These are phyloP conservation scores for Ianthella basta DNA, from an alignment of 37 sponge, comb jelly and placozoan species.

Conservation along the genomic window DNA sequence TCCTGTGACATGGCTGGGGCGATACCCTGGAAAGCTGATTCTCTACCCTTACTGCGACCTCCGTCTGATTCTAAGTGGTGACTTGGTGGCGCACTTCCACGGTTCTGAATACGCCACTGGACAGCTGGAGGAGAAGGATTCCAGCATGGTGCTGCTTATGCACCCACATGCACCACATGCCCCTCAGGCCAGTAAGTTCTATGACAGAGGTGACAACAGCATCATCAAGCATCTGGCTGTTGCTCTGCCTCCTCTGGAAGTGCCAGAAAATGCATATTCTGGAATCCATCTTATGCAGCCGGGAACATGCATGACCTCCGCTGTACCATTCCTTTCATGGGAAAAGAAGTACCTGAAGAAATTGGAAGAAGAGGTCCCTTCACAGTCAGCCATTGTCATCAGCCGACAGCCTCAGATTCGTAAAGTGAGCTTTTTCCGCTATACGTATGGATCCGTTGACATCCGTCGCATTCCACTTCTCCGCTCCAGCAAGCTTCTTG, in stretches of 20 bases:
- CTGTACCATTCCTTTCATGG: conserved; percentile 50
- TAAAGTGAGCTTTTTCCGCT: conserved; percentile 31
- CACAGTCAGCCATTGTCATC: conserved; percentile 33
- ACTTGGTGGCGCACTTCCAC: conserved; percentile 71
- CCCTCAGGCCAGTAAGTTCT: not conserved
- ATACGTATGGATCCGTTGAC: conserved; percentile 71
- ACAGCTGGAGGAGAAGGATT: conserved; percentile 44
- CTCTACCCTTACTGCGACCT: conserved; percentile 73
- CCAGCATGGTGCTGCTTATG: conserved; percentile 57
- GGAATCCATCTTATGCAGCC: conserved; percentile 57
- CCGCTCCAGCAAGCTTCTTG: conserved; percentile 66
- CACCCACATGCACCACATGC: conserved; percentile 6
- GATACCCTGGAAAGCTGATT: conserved; percentile 62
- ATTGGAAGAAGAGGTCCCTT: conserved; percentile 57
- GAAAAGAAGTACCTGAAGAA: conserved; percentile 61
- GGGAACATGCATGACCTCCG: conserved; percentile 41
- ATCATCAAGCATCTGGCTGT: conserved; percentile 49
- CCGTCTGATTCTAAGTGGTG: conserved; percentile 34
- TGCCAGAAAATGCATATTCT: conserved; percentile 54
- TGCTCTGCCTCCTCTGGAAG: conserved; percentile 24
- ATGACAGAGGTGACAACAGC: conserved; percentile 47
- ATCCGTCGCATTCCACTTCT: conserved; percentile 65
- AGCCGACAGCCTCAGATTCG: conserved; percentile 34
- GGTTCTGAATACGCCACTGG: conserved; percentile 36
- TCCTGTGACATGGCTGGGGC: conserved; percentile 66